These are phyloP conservation scores for Chaetogeoica ovagalla DNA, from an alignment of 2,888 invertebrate species.

Conservation along the genomic window DNA sequence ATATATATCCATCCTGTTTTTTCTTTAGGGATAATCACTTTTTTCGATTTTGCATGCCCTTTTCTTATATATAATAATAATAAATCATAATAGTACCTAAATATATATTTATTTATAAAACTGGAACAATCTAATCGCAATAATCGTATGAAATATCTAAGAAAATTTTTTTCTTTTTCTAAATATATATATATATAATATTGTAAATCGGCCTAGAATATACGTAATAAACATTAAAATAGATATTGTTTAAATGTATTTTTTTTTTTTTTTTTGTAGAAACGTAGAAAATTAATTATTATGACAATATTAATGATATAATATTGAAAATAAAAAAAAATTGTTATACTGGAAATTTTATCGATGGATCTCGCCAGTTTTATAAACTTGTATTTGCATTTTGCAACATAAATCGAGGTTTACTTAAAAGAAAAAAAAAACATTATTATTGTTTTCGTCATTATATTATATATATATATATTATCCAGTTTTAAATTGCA, in stretches of 20 bases:
- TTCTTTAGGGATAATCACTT: slow-evolving; percentile 13
- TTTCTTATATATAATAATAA: background rate
- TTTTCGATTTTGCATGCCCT: slow-evolving; percentile 39
- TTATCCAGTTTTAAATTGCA: slow-evolving; percentile 42
- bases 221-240: slow-evolving; percentile 33
- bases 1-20: background rate
- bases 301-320: slow-evolving; percentile 21
- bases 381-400: slow-evolving; percentile 49
- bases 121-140: slow-evolving; percentile 50
- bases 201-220: slow-evolving; percentile 30
- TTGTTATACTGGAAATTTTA: slow-evolving; percentile 51
- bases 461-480: slow-evolving; percentile 10
- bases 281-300: slow-evolving; percentile 15
- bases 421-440: slow-evolving; percentile 44
- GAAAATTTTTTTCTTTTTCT: background rate
- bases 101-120: slow-evolving; percentile 17
- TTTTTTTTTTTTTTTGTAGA: slow-evolving; percentile 34
- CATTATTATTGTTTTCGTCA: slow-evolving; percentile 44
- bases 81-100: background rate
- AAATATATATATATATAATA: slow-evolving; percentile 20
- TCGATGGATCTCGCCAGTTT: slow-evolving; percentile 52
- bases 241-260: slow-evolving; percentile 15
- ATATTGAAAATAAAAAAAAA: slow-evolving; percentile 15
- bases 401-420: slow-evolving; percentile 50
- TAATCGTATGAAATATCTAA: slow-evolving; percentile 28